These are phyloP conservation scores for Hippocampus comes DNA, from an alignment of 2,113 vertebrate species.

Conservation along the genomic window DNA sequence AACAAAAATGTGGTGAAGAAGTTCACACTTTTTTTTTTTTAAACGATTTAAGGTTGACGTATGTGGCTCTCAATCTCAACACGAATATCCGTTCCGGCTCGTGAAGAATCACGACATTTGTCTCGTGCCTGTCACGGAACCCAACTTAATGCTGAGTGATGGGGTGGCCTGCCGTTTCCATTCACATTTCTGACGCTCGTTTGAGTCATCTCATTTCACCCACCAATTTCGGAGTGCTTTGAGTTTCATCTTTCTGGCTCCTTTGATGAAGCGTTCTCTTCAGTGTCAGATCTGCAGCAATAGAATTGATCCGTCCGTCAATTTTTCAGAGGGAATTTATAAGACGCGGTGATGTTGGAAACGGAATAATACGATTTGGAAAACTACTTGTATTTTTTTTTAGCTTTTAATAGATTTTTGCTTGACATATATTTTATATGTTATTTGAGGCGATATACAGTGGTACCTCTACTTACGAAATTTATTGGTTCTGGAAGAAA, in stretches of 20 bases:
- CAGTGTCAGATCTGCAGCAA: no score
- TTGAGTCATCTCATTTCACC: not conserved
- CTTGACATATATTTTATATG: no score
- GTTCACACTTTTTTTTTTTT: constrained; percentile 51
- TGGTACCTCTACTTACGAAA: no score
- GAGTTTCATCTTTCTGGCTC: not conserved
- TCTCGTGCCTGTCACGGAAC: constrained; percentile 63
- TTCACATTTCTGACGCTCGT: constrained; percentile 49
- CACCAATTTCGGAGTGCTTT: not conserved
- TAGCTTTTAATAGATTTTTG: no score
- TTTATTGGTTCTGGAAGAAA: no score
- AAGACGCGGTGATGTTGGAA: no score
- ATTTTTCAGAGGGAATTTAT: no score
- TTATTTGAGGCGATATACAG: no score
- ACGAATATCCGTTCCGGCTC: constrained; percentile 57
- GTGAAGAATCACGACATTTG: constrained; percentile 70
- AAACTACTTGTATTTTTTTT: no score
- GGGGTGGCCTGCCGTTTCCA: constrained; percentile 49
- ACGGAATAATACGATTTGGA: no score
- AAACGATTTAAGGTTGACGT: constrained; percentile 67
- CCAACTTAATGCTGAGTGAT: constrained; percentile 65
- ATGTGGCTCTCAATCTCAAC: constrained; percentile 67
- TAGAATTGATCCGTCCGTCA: no score
- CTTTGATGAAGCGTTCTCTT: no score
- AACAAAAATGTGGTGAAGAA: constrained; percentile 44